Evolutionary conservation across 2,797 vertebrate species (phyloP).

Genomic region (Rhinophrynus dorsalis): DNA sequence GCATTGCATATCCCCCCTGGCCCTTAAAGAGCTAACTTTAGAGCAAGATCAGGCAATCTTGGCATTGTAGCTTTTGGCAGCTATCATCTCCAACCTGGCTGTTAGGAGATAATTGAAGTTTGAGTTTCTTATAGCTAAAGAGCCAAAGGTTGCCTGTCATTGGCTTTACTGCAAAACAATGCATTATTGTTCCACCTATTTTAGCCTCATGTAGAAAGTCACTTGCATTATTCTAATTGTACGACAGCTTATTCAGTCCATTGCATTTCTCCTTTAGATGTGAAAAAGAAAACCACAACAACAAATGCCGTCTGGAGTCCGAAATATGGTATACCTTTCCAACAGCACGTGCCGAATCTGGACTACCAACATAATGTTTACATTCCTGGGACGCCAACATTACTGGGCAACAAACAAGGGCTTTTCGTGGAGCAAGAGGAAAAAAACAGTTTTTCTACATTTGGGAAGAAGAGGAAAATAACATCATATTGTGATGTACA

Average conservation of each 20-base stretch:
- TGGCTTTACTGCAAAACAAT: too few species aligned
- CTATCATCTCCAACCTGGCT: too few species aligned
- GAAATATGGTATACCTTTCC: conserved; percentile 76
- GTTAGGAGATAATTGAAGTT: too few species aligned
- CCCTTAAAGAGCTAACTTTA: too few species aligned
- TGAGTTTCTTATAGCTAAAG: too few species aligned
- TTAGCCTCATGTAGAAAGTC: too few species aligned
- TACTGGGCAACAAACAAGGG: conserved; percentile 75
- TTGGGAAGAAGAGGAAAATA: conserved; percentile 87
- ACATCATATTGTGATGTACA: conserved; percentile 77
- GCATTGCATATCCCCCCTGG: too few species aligned
- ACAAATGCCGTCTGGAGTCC: conserved; percentile 80
- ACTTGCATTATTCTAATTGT: too few species aligned
- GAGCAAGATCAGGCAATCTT: too few species aligned
- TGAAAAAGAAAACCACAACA: conserved; percentile 76
- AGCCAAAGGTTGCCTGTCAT: too few species aligned
- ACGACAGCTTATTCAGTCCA: background rate
- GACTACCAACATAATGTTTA: conserved; percentile 94
- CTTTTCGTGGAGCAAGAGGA: conserved; percentile 76
- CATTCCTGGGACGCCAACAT: conserved; percentile 84
- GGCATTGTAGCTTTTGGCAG: too few species aligned
- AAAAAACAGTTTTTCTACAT: conserved; percentile 90
- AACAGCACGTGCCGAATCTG: conserved; percentile 68
- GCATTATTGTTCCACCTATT: too few species aligned
- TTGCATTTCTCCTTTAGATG: conserved; percentile 64